These are phyloP conservation scores for Selene dorsalis DNA, from an alignment of 2,797 vertebrate genomes.

Conservation along the genomic window DNA sequence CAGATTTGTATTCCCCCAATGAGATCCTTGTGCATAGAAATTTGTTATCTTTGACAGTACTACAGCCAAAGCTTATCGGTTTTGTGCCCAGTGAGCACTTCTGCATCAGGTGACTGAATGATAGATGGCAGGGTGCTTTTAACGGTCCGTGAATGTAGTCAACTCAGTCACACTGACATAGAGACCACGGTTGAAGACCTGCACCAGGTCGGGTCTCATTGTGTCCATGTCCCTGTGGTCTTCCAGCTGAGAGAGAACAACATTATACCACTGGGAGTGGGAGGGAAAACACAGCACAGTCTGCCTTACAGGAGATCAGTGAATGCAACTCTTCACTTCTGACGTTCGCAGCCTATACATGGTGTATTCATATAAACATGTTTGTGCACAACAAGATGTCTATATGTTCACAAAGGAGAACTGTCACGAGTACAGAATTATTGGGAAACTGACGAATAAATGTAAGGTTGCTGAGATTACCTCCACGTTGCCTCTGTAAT, in stretches of 20 bases:
- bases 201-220: conserved; percentile 25
- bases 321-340: conserved; percentile 39
- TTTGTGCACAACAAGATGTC: conserved; percentile 26
- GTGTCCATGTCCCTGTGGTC: conserved; percentile 22
- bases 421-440: not conserved
- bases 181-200: conserved; percentile 31
- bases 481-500: not conserved
- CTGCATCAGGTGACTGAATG: conserved; percentile 47
- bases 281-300: conserved; percentile 57
- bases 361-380: conserved; percentile 45
- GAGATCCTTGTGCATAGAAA: conserved; percentile 44
- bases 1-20: conserved; percentile 28
- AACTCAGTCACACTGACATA: conserved; percentile 33
- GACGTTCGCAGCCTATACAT: conserved; percentile 23
- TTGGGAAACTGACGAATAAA: not conserved
- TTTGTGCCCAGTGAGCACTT: conserved; percentile 24
- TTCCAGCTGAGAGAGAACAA: conserved; percentile 30
- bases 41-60: conserved; percentile 49
- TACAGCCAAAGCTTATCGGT: conserved; percentile 14
- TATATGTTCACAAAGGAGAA: conserved; percentile 1
- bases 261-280: conserved; percentile 36
- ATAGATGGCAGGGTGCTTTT: conserved; percentile 42
- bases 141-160: conserved; percentile 38
- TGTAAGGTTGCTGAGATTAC: not conserved
- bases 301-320: conserved; percentile 33